These are phyloP conservation scores for Remorina albescens DNA, from an alignment of 2,797 vertebrate genomes.

Conservation along the genomic window DNA sequence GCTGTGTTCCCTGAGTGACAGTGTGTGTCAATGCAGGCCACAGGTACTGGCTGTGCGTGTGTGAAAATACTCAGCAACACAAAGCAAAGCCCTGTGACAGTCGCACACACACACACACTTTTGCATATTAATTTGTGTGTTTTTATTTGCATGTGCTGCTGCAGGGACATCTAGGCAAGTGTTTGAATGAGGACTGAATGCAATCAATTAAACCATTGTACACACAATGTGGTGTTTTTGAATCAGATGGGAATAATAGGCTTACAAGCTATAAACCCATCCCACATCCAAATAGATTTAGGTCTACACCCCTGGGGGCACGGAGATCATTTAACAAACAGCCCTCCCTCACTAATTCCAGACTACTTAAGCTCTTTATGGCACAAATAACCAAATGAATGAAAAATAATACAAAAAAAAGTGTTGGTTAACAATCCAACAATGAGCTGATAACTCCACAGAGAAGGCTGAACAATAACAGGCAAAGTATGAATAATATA, in stretches of 20 bases:
- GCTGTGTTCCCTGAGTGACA: conserved; percentile 32
- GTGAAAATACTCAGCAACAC: conserved; percentile 7
- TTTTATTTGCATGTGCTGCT: conserved; percentile 7
- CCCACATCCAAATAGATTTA: conserved; percentile 83
- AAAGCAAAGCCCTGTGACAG: conserved; percentile 3
- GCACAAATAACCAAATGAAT: conserved; percentile 65
- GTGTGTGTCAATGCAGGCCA: background rate
- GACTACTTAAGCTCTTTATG: conserved; percentile 75
- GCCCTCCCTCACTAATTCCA: conserved; percentile 62
- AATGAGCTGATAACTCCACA: conserved; percentile 26
- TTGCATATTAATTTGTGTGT: background rate
- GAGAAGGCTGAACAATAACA: conserved; percentile 39
- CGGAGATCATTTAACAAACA: conserved; percentile 78
- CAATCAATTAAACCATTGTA: conserved; percentile 62
- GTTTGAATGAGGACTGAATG: conserved; percentile 30
- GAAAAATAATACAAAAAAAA: conserved; percentile 39
- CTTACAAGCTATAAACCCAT: conserved; percentile 82
- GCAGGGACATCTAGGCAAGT: background rate
- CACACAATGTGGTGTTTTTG: conserved; percentile 76
- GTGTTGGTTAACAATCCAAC: conserved; percentile 28
- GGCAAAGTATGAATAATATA: conserved; percentile 23
- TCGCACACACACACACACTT: background rate
- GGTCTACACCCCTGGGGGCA: conserved; percentile 71
- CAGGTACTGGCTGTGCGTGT: conserved; percentile 27
- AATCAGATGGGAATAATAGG: conserved; percentile 84